Evolutionary conservation across 2,888 invertebrate genomes (phyloP).

Genomic region (Andrena marginata): DNA sequence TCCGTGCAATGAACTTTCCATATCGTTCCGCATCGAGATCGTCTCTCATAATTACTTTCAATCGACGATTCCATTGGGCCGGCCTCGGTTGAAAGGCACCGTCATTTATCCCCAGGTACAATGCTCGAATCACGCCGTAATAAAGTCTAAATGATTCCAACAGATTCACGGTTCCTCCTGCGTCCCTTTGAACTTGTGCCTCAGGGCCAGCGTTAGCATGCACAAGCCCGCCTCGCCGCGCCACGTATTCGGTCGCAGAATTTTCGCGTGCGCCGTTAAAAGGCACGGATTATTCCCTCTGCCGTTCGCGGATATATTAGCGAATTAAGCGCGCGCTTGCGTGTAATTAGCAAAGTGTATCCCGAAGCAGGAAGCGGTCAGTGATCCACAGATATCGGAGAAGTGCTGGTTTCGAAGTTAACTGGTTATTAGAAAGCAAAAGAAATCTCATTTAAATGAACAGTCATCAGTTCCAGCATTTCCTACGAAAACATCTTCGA

Average conservation of each 20-base stretch:
- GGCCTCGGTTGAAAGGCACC: conserved; percentile 62
- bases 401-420: too few relatives aligned
- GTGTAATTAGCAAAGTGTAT: too few relatives aligned
- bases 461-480: too few relatives aligned
- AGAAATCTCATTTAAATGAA: too few relatives aligned
- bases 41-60: conserved; percentile 69
- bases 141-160: conserved; percentile 64
- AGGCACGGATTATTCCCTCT: not conserved
- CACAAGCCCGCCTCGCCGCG: not conserved
- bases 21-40: conserved; percentile 63
- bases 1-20: conserved; percentile 65
- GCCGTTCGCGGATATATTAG: not conserved
- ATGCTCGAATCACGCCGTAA: conserved; percentile 65
- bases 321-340: not conserved
- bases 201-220: conserved; percentile 20
- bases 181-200: conserved; percentile 23
- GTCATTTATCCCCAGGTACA: conserved; percentile 63
- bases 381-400: too few relatives aligned
- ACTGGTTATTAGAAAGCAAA: too few relatives aligned
- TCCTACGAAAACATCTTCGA: too few relatives aligned
- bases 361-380: too few relatives aligned
- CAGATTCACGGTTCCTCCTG: conserved; percentile 60
- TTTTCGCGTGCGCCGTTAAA: too few relatives aligned
- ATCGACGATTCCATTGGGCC: conserved; percentile 63
- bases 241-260: not conserved